These are phyloP conservation scores for Sinelater perroti DNA, from an alignment of 2,888 invertebrate genomes.

Conservation along the genomic window DNA sequence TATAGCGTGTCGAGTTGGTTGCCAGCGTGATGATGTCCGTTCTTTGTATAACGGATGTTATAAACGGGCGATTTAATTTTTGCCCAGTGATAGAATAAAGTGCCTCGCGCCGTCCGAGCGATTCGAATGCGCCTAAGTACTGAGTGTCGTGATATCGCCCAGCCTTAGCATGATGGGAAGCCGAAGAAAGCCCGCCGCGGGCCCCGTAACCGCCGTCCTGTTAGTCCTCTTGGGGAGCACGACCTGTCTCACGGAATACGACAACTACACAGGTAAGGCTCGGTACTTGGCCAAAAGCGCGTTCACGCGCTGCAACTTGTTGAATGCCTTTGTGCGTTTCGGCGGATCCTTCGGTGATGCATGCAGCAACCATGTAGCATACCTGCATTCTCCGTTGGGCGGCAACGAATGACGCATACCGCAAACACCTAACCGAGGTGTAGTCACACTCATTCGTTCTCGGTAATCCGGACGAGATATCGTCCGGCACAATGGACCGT, in stretches of 20 bases:
- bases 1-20: too few relatives aligned
- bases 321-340: background rate
- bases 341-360: background rate
- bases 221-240: background rate
- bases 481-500: too few relatives aligned
- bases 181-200: background rate
- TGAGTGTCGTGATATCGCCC: conserved; percentile 1
- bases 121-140: background rate
- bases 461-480: conserved; percentile 5
- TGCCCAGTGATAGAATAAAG: background rate
- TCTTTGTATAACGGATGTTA: background rate
- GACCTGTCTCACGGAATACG: conserved; percentile 6
- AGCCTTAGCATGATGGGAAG: conserved; percentile 3
- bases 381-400: conserved; percentile 14
- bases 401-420: conserved; percentile 13
- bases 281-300: background rate
- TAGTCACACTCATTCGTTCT: conserved; percentile 18
- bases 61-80: background rate
- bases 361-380: background rate
- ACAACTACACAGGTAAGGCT: conserved; percentile 11
- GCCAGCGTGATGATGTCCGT: background rate
- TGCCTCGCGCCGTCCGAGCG: background rate
- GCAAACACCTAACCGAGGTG: conserved; percentile 2
- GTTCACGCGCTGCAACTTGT: background rate
- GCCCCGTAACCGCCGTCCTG: conserved; percentile 1